These are phyloP conservation scores for Biston stratarius DNA, from an alignment of 2,888 invertebrate species.

Conservation along the genomic window DNA sequence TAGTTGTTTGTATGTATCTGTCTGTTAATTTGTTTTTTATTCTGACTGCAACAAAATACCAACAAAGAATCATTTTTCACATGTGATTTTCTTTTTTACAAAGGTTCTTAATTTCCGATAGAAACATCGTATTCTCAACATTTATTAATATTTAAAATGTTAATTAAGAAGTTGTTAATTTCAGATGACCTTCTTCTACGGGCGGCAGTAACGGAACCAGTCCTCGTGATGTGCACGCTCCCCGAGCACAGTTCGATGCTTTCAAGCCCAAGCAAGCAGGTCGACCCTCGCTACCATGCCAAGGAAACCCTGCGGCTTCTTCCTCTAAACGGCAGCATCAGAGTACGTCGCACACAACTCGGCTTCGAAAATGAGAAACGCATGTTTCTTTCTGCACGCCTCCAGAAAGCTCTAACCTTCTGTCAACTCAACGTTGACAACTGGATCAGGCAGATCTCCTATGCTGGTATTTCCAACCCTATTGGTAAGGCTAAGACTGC, in stretches of 20 bases:
- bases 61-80: no score
- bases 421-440: slow-evolving; percentile 88
- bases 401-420: slow-evolving; percentile 88
- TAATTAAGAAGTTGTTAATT: no score
- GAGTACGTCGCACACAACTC: slow-evolving; percentile 85
- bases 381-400: slow-evolving; percentile 88
- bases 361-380: slow-evolving; percentile 88
- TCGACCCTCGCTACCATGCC: slow-evolving; percentile 84
- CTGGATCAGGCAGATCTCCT: slow-evolving; percentile 88
- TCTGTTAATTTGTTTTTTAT: no score
- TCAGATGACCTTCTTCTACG: slow-evolving; percentile 87
- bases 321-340: slow-evolving; percentile 72
- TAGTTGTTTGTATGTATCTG: no score
- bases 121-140: not conserved
- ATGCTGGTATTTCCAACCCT: slow-evolving; percentile 66
- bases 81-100: no score
- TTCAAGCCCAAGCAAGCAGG: slow-evolving; percentile 81
- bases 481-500: slow-evolving; percentile 78
- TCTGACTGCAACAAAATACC: no score
- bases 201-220: slow-evolving; percentile 87
- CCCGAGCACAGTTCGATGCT: slow-evolving; percentile 82
- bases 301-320: slow-evolving; percentile 84
- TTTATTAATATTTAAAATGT: not conserved
- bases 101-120: no score
- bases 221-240: slow-evolving; percentile 88